Percentiles rank a stretch among this genome's conserved stretches.
phyloP scores from a whole-genome alignment of 2,888 invertebrate genomes.

The Cerceris rybyensis region DNA sequence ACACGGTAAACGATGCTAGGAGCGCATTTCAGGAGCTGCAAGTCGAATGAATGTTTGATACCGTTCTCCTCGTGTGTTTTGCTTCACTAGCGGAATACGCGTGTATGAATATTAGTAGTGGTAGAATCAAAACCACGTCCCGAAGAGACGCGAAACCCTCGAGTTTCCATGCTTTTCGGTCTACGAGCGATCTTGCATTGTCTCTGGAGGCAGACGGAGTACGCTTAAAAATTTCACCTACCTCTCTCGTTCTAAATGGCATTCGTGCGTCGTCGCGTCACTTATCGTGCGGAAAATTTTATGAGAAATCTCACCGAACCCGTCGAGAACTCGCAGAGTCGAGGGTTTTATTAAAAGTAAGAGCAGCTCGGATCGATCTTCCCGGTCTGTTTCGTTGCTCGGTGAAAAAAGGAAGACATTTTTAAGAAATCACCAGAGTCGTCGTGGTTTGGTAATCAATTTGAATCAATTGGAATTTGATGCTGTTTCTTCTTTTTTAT shows the following conservation, averaged over 20 bases:
- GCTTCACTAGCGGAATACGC: slow-evolving; percentile 1
- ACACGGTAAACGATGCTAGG: slow-evolving; percentile 56
- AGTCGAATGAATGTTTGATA: slow-evolving; percentile 71
- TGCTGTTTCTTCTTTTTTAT: too few species aligned
- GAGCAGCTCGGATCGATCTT: too few species aligned
- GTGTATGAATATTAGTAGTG: too few species aligned
- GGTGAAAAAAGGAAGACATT: too few species aligned
- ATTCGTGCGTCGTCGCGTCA: not conserved
- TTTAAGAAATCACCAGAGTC: too few species aligned
- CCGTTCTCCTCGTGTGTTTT: slow-evolving; percentile 33
- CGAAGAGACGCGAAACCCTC: slow-evolving; percentile 18
- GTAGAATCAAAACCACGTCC: slow-evolving; percentile 10
- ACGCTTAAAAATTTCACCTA: not conserved
- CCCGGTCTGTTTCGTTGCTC: too few species aligned
- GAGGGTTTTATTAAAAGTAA: not conserved
- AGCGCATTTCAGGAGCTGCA: slow-evolving; percentile 50
- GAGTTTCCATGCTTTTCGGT: slow-evolving; percentile 15
- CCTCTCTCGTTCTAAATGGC: not conserved
- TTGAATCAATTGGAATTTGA: too few species aligned
- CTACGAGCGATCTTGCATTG: not conserved
- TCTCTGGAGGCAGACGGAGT: not conserved
- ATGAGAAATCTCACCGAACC: not conserved
- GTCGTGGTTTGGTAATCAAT: too few species aligned
- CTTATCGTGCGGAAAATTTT: not conserved
- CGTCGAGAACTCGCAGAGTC: not conserved